Evolutionary conservation across 1,140 invertebrate species (phyloP).

Genomic region (Rhyacophila brunnea): DNA sequence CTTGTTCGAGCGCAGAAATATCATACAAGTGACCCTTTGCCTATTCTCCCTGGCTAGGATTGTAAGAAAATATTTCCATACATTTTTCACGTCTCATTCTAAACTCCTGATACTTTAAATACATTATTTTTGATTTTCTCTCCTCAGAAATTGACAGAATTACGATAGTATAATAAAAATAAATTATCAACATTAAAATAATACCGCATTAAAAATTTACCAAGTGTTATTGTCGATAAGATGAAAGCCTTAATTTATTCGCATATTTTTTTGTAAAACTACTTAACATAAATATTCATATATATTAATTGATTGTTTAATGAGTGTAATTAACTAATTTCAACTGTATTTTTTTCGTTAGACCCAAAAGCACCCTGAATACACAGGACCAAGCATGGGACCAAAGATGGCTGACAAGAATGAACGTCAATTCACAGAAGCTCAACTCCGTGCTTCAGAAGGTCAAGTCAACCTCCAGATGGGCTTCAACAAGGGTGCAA

Average conservation of each 20-base stretch:
- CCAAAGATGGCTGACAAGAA: slow-evolving; percentile 96
- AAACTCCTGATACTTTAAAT: not conserved
- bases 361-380: slow-evolving; percentile 95
- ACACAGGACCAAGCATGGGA: slow-evolving; percentile 81
- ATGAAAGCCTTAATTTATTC: no score
- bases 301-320: no score
- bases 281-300: no score
- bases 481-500: slow-evolving; percentile 93
- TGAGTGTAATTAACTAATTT: no score
- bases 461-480: slow-evolving; percentile 92
- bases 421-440: slow-evolving; percentile 90
- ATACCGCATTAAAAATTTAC: no score
- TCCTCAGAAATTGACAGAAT: no score
- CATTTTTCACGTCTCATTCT: not conserved
- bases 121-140: no score
- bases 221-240: no score
- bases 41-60: slow-evolving; percentile 85
- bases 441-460: slow-evolving; percentile 88
- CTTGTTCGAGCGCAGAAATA: slow-evolving; percentile 94
- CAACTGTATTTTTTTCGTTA: slow-evolving; percentile 31
- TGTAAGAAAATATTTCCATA: slow-evolving; percentile 62
- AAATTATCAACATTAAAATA: no score
- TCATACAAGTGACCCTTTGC: slow-evolving; percentile 91
- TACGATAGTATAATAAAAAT: no score
- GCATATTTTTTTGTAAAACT: no score